Base-by-base conservation (phyloP, 2,888 invertebrate genomes). In the Lamellibrachia columna region DNA sequence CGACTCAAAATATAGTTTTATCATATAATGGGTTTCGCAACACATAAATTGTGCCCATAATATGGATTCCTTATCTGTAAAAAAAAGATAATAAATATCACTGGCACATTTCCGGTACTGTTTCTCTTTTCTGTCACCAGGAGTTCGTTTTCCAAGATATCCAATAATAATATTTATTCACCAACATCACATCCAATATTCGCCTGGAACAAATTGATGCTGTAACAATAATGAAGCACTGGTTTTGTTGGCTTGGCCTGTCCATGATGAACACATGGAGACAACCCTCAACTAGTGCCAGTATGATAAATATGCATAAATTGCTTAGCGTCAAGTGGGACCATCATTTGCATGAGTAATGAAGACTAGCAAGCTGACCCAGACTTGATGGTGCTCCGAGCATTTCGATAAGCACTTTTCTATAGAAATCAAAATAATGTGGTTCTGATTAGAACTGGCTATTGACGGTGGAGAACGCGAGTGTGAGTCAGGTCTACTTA, bases 381-480 rank as follows among this genome's bases (percentile, higher is more conserved):
- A 75, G 75, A 75, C 75, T 75, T n/a, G 75, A 75, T 75, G 75
- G 75, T 75, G 75, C 75, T 75, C 22, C 75, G 22, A 75, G 75
- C 75, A 75, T 75, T 75, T 75, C 75, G 75, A 75, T 75, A 75
- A 75, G 75, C 75, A 75, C 75, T 75, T 75, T 75, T 75, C 75
- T 75, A 75, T 75, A 75, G 75, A 75, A 75, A 75, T 75, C 75
- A 75, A 75, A 75, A 75, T 75, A 75, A 75, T 75, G 75, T 15
- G 22, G 75, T n/a, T 75, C 75, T 75, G 75, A 75, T 75, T 75
- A 75, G 75, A 75, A 75, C 75, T 75, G 75, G 75, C 75, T 75
- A 75, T 15, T 75, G 75, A 75, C 75, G 6, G 75, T n/a, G 22
- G 6, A 75, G 75, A 75, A 15, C 15, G 75, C 75, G 15, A 75